Evolutionary conservation across 2,113 vertebrate genomes (phyloP).

Genomic region (Vidua chalybeata): DNA sequence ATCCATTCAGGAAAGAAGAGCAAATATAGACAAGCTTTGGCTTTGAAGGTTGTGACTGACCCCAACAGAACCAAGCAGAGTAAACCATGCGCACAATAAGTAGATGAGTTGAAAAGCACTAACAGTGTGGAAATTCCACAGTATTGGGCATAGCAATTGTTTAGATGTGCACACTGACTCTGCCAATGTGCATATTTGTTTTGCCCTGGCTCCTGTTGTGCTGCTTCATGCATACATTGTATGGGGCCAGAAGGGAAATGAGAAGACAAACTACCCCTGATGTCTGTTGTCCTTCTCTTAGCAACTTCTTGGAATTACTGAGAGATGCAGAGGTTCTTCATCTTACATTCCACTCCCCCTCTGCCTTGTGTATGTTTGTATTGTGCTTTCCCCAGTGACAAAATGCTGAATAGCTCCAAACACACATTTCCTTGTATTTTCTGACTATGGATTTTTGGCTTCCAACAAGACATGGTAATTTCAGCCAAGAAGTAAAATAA

Average conservation of each 20-base stretch:
- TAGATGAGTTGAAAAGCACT: conserved; percentile 36
- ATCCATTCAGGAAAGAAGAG: conserved; percentile 23
- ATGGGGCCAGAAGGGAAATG: background rate
- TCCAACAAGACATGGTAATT: background rate
- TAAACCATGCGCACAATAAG: conserved; percentile 31
- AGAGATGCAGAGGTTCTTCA: background rate
- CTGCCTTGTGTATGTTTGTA: background rate
- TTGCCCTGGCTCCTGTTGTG: conserved; percentile 24
- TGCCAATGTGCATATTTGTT: conserved; percentile 51
- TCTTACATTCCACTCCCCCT: background rate
- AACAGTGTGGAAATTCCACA: conserved; percentile 48
- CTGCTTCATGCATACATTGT: background rate
- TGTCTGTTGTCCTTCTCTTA: background rate
- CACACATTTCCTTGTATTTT: background rate
- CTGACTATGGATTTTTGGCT: conserved; percentile 1
- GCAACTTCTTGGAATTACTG: conserved; percentile 14
- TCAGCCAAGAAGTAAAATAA: conserved; percentile 46
- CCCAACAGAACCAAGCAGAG: background rate
- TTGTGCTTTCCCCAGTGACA: background rate
- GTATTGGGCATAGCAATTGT: conserved; percentile 27
- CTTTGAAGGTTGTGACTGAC: conserved; percentile 39
- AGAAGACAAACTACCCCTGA: background rate
- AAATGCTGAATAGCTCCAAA: conserved; percentile 18
- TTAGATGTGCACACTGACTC: conserved; percentile 31
- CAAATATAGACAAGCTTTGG: conserved; percentile 39